Evolutionary conservation across 2,797 vertebrate genomes (phyloP).

Genomic region (Echeneis naucrates): DNA sequence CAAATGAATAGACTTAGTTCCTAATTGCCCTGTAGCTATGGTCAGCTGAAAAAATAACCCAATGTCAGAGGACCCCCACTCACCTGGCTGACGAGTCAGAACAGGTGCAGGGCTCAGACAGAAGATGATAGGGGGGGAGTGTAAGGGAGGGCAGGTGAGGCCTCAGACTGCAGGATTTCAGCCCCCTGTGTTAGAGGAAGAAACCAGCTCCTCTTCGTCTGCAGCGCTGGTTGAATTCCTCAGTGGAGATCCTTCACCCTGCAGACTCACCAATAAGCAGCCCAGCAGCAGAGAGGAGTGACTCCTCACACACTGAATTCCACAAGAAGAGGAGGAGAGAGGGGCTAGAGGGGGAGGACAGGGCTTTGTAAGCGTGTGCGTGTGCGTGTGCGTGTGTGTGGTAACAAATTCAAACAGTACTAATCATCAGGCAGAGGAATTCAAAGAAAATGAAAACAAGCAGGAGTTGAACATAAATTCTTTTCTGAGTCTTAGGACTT

Average conservation of each 20-base stretch:
- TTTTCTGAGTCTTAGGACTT: constrained; percentile 22
- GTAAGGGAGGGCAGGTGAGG: constrained; percentile 40
- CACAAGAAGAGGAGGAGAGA: constrained; percentile 58
- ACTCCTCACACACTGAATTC: constrained; percentile 69
- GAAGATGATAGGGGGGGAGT: constrained; percentile 19
- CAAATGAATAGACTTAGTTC: constrained; percentile 69
- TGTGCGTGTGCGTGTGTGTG: constrained; percentile 30
- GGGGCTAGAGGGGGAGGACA: constrained; percentile 38
- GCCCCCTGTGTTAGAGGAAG: constrained; percentile 30
- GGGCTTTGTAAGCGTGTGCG: constrained; percentile 20
- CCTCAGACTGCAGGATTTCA: constrained; percentile 29
- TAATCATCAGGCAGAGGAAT: constrained; percentile 60
- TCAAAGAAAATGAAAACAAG: constrained; percentile 62
- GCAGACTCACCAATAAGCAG: constrained; percentile 52
- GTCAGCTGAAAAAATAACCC: constrained; percentile 76
- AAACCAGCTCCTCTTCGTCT: constrained; percentile 11
- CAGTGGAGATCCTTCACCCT: constrained; percentile 18
- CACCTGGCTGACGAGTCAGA: constrained; percentile 77
- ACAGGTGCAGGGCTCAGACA: constrained; percentile 75
- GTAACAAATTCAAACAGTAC: constrained; percentile 64
- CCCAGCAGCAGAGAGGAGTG: constrained; percentile 58
- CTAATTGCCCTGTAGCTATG: constrained; percentile 64
- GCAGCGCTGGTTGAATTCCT: constrained; percentile 48
- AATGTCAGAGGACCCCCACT: constrained; percentile 65
- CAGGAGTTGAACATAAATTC: constrained; percentile 50